Percentiles rank a stretch among this genome's conserved stretches.
phyloP scores from a whole-genome alignment of 2,888 invertebrate species.

The Myathropa florea region DNA sequence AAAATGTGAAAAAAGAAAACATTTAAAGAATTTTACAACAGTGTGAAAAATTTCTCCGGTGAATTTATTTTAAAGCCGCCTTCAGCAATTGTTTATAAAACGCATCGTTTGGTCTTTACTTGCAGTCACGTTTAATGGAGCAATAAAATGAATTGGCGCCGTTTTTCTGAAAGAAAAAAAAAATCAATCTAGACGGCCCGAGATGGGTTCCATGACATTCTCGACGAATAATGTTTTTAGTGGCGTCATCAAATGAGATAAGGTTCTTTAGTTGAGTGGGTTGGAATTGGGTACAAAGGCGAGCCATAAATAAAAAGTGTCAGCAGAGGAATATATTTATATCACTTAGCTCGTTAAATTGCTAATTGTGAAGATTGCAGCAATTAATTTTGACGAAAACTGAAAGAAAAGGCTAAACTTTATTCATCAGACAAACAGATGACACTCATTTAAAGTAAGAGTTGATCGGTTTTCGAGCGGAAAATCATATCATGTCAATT shows the following conservation, averaged over 20 bases:
- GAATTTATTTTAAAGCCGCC: background rate
- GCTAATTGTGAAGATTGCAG: background rate
- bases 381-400: background rate
- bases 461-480: too few species aligned
- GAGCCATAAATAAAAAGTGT: background rate
- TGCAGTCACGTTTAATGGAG: background rate
- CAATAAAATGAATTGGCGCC: background rate
- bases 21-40: background rate
- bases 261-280: background rate
- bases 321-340: background rate
- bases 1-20: background rate
- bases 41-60: background rate
- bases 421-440: too few species aligned
- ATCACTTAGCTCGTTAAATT: background rate
- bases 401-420: background rate
- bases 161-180: background rate
- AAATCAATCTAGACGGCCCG: background rate
- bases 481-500: too few species aligned
- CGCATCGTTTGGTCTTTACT: background rate
- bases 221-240: background rate
- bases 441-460: too few species aligned
- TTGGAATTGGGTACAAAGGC: background rate
- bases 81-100: background rate
- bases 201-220: background rate
- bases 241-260: background rate